These are phyloP conservation scores for Phalanger gymnotis DNA, from an alignment of 2,797 vertebrate genomes.

Conservation along the genomic window DNA sequence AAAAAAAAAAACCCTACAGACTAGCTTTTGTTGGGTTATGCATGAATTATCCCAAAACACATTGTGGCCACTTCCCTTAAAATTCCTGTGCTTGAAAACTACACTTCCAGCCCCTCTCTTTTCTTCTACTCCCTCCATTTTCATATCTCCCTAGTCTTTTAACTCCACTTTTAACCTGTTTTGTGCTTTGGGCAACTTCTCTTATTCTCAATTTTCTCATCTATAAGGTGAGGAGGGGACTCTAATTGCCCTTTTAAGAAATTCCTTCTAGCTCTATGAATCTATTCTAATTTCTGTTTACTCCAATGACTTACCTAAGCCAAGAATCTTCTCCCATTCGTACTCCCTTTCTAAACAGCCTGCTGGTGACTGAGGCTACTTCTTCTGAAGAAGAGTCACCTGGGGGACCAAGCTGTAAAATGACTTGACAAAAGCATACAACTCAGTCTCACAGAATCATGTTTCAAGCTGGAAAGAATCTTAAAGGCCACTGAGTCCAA, in stretches of 20 bases:
- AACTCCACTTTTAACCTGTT: background rate
- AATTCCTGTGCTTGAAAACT: background rate
- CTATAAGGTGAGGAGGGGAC: background rate
- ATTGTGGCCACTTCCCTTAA: background rate
- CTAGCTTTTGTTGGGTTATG: background rate
- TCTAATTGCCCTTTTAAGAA: background rate
- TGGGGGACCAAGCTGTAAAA: background rate
- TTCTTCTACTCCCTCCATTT: background rate
- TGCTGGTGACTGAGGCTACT: background rate
- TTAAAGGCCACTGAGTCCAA: background rate
- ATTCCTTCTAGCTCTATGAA: background rate
- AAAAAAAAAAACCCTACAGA: background rate
- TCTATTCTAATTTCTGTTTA: background rate
- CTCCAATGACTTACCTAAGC: background rate
- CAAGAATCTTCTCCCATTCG: background rate
- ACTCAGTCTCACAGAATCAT: background rate
- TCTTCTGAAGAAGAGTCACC: background rate
- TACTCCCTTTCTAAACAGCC: background rate
- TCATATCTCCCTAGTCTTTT: background rate
- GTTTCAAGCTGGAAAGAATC: background rate
- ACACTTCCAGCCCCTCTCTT: background rate
- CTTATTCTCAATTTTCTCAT: background rate
- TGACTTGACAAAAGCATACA: background rate
- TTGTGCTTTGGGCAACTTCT: background rate
- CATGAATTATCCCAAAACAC: background rate